Evolutionary conservation across 2,888 invertebrate species (phyloP).

Genomic region (Camponotus fellah): DNA sequence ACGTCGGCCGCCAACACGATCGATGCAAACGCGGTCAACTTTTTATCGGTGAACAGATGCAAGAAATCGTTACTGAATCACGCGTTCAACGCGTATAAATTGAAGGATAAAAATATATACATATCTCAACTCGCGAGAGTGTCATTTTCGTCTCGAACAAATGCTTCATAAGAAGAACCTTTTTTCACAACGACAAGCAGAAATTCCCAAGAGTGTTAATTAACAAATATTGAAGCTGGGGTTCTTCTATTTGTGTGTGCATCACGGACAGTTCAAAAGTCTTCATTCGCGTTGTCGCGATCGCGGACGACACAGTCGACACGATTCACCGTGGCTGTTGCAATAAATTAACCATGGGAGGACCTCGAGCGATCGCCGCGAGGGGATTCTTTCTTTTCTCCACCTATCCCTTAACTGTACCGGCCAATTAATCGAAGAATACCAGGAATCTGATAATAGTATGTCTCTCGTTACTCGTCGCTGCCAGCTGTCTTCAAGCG

Average conservation of each 20-base stretch:
- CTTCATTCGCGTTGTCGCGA: slow-evolving; percentile 70
- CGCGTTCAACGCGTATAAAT: not conserved
- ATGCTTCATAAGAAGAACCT: slow-evolving; percentile 7
- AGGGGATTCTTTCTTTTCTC: slow-evolving; percentile 13
- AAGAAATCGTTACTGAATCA: slow-evolving; percentile 38
- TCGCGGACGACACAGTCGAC: slow-evolving; percentile 73
- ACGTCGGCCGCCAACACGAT: slow-evolving; percentile 9
- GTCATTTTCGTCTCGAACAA: not conserved
- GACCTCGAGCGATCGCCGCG: slow-evolving; percentile 63
- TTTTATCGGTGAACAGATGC: slow-evolving; percentile 14
- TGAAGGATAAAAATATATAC: not conserved
- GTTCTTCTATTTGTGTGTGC: slow-evolving; percentile 54
- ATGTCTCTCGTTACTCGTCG: slow-evolving; percentile 68
- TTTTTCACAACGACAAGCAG: slow-evolving; percentile 9
- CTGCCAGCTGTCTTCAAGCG: slow-evolving; percentile 55
- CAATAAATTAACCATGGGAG: slow-evolving; percentile 72
- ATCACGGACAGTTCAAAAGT: slow-evolving; percentile 64
- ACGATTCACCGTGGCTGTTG: slow-evolving; percentile 61
- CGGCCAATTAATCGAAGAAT: slow-evolving; percentile 78
- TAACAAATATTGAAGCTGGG: slow-evolving; percentile 57
- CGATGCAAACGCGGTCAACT: slow-evolving; percentile 13
- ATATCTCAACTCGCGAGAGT: not conserved
- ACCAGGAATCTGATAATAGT: slow-evolving; percentile 77
- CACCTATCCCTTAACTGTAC: slow-evolving; percentile 73
- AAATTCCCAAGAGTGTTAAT: slow-evolving; percentile 58